Evolutionary conservation across 2,113 vertebrate species (phyloP).

Genomic region (Cinclus cinclus): DNA sequence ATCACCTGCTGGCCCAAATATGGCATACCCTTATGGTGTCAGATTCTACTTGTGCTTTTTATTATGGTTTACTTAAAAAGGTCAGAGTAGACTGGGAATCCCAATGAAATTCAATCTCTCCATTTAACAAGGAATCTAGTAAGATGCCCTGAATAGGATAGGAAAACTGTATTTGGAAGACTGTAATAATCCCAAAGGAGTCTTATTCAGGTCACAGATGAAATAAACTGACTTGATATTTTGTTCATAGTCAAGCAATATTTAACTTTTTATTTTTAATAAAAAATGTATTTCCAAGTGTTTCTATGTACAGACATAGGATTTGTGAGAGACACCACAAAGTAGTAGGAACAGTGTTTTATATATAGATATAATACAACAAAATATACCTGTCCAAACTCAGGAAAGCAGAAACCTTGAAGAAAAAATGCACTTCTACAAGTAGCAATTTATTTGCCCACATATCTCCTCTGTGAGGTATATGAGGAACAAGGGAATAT

Average conservation of each 20-base stretch:
- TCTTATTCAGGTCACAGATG: background rate
- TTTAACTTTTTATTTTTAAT: background rate
- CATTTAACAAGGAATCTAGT: constrained; percentile 66
- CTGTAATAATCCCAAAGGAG: background rate
- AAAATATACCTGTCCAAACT: background rate
- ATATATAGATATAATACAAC: background rate
- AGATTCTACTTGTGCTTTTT: constrained; percentile 63
- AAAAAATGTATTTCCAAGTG: background rate
- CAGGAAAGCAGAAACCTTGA: background rate
- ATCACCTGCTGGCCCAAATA: constrained; percentile 66
- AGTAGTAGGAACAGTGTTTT: background rate
- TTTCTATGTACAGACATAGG: background rate
- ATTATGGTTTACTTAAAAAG: constrained; percentile 58
- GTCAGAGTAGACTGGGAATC: constrained; percentile 66
- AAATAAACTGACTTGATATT: background rate
- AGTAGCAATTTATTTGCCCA: background rate
- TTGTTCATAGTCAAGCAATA: background rate
- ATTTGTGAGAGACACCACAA: background rate
- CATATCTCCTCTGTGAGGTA: background rate
- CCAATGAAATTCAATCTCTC: constrained; percentile 68
- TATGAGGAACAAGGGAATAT: background rate
- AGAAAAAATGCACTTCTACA: background rate
- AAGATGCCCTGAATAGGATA: constrained; percentile 39
- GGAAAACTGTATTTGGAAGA: constrained; percentile 34
- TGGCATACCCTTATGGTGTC: constrained; percentile 33